A percentile compares a stretch with the other conserved stretches of the same genome.
phyloP scores from a whole-genome alignment of 2,797 vertebrate species.

The Merluccius polli region DNA sequence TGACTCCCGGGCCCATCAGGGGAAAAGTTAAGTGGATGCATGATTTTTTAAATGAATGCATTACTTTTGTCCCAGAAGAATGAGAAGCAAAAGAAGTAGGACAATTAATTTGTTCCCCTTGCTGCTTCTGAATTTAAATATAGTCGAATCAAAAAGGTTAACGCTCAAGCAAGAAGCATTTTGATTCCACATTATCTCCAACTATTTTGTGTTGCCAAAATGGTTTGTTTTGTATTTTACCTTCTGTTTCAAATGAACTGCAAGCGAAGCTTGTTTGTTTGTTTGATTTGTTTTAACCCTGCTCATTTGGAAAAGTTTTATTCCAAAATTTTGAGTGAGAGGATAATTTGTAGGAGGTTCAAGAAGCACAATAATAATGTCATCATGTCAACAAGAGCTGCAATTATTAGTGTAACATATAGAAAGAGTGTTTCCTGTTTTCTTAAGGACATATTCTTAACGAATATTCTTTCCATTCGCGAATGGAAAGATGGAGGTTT shows the following conservation, averaged over 20 bases:
- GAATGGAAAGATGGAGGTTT: too few relatives aligned
- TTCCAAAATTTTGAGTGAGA: not conserved
- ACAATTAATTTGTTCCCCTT: not conserved
- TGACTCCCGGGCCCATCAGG: not conserved
- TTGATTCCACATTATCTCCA: not conserved
- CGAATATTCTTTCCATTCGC: too few relatives aligned
- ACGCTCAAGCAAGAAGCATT: not conserved
- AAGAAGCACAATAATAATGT: not conserved
- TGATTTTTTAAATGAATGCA: not conserved
- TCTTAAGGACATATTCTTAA: too few relatives aligned
- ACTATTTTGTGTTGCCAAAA: not conserved
- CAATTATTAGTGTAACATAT: not conserved
- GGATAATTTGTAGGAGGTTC: not conserved
- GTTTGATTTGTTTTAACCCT: not conserved
- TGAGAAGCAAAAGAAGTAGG: not conserved
- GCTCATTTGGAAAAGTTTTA: not conserved
- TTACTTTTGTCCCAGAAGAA: slow-evolving; percentile 4
- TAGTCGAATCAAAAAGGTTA: not conserved
- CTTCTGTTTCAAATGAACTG: not conserved
- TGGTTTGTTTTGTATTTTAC: not conserved
- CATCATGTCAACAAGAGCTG: not conserved
- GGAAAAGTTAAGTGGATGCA: slow-evolving; percentile 1
- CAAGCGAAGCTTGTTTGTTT: not conserved
- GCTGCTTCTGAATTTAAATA: not conserved
- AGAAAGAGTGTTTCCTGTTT: not conserved